Evolutionary conservation across 1,140 invertebrate genomes (phyloP), one percentile per base, ranked within the genome.

Genomic region (Gerris buenoi): DNA sequence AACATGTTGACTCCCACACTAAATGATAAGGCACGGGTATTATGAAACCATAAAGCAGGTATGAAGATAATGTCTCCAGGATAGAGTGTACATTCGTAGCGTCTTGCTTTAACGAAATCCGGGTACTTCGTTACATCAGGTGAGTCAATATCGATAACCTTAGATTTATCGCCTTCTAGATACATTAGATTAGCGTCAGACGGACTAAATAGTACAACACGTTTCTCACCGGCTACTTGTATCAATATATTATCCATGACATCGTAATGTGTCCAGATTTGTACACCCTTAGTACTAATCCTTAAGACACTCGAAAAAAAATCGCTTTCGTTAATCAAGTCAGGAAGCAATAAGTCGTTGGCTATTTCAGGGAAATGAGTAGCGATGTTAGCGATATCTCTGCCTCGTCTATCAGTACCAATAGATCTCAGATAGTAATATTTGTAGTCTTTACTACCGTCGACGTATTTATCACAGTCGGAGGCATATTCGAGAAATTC

Each of bases 201-300:
- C 28, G 84, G 83, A 64, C 76, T 76, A 70, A 80, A 85, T 1
- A 85, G 71, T 23, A 82, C 76, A 57, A 82, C 78, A 68, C 78
- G 67, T 73, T 85, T 85, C 15, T 69, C 71, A 0, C 84, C 84
- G 64, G 69, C 3, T 0, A 85, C 74, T 75, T 84, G 83, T 63
- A 84, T 79, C 25, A 85, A 72, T 13, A 84, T 71, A 71, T 85
- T 85, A 73, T 85, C 83, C 80, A 84, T 83, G 5, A 84, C 80
- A 78, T 85, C 84, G 77, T 85, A 85, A 75, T 85, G 84, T 28
- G 83, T 85, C 84, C 84, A 85, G 23, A 85, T 70, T 68, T 82
- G 79, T 23, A 82, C 70, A 25, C 75, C 73, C 62, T 75, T 70
- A 1, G 82, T 84, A 27, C 78, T 77, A 65, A 84, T 80, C 26